Percentiles rank a stretch among this genome's conserved stretches.
Conservation (phyloP, 2,113 vertebrate genomes). For the Cygnus buccinator region DNA sequence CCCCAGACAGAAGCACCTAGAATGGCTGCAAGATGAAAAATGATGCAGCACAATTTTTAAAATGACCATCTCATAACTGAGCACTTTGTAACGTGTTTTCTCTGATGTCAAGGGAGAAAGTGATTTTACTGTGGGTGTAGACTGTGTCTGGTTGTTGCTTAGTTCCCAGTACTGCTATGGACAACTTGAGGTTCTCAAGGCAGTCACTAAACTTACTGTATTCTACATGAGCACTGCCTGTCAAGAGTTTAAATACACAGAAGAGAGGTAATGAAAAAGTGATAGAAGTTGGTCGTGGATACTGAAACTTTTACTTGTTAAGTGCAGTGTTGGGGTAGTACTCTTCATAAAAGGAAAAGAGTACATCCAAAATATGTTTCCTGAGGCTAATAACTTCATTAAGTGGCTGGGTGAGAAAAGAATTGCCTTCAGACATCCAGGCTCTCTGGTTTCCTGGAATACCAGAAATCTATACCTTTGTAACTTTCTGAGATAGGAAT, state of each 20-base stretch:
- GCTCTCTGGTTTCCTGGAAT: neutral
- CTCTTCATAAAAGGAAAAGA: neutral
- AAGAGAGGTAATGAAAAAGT: neutral
- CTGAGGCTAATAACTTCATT: neutral
- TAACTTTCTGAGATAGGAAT: neutral
- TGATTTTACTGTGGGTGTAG: neutral
- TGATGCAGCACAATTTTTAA: neutral
- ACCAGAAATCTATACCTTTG: neutral
- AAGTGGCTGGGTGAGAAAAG: neutral
- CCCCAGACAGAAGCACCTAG: neutral
- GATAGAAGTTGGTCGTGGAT: neutral
- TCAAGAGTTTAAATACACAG: neutral
- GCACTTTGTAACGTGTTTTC: neutral
- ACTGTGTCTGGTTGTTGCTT: neutral
- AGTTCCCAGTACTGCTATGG: neutral
- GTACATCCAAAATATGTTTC: neutral
- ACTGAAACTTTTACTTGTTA: neutral
- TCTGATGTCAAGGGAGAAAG: neutral
- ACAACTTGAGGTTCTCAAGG: neutral
- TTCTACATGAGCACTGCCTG: neutral
- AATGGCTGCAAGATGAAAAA: neutral
- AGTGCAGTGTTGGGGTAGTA: neutral
- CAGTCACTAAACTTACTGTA: neutral
- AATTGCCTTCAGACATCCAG: neutral
- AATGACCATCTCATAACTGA: neutral